Conservation (phyloP, 2,113 vertebrate species). For the Amazona vittata region DNA sequence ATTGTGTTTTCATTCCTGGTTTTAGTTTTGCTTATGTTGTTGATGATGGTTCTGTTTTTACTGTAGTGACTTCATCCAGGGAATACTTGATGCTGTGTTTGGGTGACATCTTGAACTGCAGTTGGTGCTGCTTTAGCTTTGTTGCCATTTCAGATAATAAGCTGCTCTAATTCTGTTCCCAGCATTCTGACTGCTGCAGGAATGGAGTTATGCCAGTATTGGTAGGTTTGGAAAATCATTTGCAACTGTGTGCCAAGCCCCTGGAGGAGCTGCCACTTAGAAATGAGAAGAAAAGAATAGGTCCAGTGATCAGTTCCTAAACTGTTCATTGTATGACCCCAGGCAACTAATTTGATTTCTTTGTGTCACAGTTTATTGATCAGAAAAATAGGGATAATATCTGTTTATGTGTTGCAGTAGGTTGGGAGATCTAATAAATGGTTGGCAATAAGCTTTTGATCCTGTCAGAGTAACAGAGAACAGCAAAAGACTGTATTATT, state of each 20-base stretch:
- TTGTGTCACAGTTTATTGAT: constrained; percentile 24
- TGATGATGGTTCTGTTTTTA: neutral
- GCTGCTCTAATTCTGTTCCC: neutral
- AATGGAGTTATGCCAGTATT: neutral
- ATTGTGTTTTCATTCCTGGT: neutral
- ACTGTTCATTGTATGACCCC: neutral
- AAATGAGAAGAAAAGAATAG: constrained; percentile 10
- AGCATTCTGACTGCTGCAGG: neutral
- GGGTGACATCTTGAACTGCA: neutral
- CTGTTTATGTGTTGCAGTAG: constrained; percentile 1
- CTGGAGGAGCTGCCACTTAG: neutral
- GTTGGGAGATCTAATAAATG: constrained; percentile 15
- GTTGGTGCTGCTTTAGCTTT: neutral
- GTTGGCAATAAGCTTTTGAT: neutral
- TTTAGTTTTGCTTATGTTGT: neutral
- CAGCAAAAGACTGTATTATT: neutral
- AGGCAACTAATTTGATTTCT: constrained; percentile 44
- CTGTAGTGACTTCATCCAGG: neutral
- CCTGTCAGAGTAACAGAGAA: neutral
- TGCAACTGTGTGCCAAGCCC: neutral
- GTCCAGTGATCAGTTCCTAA: neutral
- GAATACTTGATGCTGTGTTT: neutral
- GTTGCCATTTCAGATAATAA: neutral
- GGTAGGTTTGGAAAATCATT: neutral
- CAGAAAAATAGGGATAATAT: neutral